Conservation (phyloP, 1,140 invertebrate species). For the Pantala flavescens region DNA sequence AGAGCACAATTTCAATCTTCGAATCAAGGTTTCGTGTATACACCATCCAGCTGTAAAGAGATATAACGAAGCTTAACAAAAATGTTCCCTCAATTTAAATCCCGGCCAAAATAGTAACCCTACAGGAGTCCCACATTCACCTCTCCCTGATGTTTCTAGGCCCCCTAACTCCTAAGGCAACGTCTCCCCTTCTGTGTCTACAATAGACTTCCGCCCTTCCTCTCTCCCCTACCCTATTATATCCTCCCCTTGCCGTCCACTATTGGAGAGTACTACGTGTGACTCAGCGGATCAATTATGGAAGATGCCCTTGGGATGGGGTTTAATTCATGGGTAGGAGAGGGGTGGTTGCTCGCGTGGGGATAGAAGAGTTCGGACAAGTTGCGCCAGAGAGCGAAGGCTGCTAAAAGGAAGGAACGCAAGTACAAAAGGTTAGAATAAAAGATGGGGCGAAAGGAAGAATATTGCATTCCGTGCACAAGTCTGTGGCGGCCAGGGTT, state of each 20-base stretch:
- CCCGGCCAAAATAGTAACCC: no score
- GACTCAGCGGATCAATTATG: slow-evolving; percentile 8
- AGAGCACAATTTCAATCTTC: no score
- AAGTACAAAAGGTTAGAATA: neutral
- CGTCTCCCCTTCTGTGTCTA: no score
- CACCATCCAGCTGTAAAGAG: no score
- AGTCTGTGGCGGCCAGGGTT: no score
- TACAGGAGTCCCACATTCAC: no score
- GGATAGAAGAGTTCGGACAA: neutral
- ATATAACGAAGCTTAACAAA: no score
- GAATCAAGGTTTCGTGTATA: no score
- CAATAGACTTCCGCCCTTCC: neutral
- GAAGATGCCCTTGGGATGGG: neutral
- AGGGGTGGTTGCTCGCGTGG: neutral
- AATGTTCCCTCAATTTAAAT: no score
- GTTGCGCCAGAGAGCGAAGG: neutral
- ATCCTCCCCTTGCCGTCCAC: neutral
- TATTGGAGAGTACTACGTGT: neutral
- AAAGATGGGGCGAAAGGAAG: neutral
- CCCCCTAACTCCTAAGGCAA: no score
- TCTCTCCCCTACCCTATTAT: neutral
- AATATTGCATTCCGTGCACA: no score
- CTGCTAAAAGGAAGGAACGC: neutral
- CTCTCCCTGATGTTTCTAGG: no score
- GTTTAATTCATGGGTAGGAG: neutral